Base-by-base conservation (phyloP, 2,797 vertebrate species). In the Ficedula albicollis region DNA sequence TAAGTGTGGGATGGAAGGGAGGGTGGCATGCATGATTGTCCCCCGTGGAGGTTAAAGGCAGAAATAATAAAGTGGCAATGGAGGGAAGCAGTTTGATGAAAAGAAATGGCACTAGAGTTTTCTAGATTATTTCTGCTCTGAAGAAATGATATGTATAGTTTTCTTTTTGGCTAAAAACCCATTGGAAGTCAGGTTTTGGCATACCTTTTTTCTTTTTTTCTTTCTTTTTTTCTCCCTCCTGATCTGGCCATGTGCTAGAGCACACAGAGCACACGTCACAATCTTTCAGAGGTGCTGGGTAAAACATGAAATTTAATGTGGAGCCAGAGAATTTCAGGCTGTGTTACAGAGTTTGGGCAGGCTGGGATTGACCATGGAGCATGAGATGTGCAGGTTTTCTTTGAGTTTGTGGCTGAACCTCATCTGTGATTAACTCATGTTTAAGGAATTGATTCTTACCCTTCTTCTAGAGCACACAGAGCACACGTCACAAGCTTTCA, bases 161-260 rank as follows among this genome's bases (percentile, higher is more conserved):
- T 62, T 54, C 30, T 25, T 72, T 82, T 66, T 78, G 27, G 18
- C 48, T 73, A 20, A 43, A 76, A 84, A 48, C 4, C 9, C 10
- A 29, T 6, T 46, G 25, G 48, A 86, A 76, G 10, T 41, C 25
- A 21, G 64, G 74, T 81, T 80, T 72, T 56, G 70, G 30, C 10
- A 36, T 20, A 6, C 1, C 1, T 0, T 54, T 80, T 75, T 51
- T 27, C 1, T 23, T 56, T 36, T 36, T n/a, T 41, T 36, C 8
- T 34, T n/a, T 46, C 13, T 38, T 55, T 56, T 32, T 60, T 22
- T 5, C 0, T 11, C 43, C 8, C 19, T 52, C 22, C 51, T 46
- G 5, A 43, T 44, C 22, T 85, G 52, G 21, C 39, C 59, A 16
- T 21, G 44, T 70, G 22, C 48, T 54, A 7, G 13, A 59, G 54